These are phyloP conservation scores for Phrynocephalus guinanensis DNA, from an alignment of 2,797 vertebrate species.

Conservation along the genomic window DNA sequence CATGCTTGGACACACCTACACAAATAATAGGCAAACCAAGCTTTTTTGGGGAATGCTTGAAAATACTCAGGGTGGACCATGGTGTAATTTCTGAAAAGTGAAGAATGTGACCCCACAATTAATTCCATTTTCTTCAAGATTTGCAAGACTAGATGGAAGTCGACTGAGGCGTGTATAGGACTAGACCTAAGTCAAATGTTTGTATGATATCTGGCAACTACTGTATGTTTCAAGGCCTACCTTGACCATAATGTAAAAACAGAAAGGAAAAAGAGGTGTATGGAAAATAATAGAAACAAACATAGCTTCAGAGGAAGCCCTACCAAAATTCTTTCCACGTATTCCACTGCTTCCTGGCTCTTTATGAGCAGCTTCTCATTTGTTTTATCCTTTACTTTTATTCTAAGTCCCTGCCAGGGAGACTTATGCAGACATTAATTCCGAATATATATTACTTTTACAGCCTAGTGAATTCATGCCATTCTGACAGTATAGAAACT, in stretches of 20 bases:
- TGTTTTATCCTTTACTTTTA: not conserved
- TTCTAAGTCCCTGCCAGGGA: conserved; percentile 28
- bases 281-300: not conserved
- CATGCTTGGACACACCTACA: not conserved
- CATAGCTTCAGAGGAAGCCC: not conserved
- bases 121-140: not conserved
- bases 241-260: not conserved
- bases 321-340: not conserved
- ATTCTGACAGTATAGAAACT: conserved; percentile 17
- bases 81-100: not conserved
- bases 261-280: too few relatives aligned
- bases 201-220: too few relatives aligned
- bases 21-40: not conserved
- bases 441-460: conserved; percentile 16
- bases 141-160: not conserved
- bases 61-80: not conserved
- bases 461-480: not conserved
- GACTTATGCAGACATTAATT: not conserved
- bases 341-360: not conserved
- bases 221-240: not conserved
- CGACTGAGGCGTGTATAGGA: not conserved
- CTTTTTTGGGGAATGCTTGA: not conserved
- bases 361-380: not conserved
- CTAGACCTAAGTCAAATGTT: not conserved
- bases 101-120: not conserved